Evolutionary conservation across 2,797 vertebrate genomes (phyloP), one percentile per base, ranked within the genome.

Genomic region (Saxicola maurus): DNA sequence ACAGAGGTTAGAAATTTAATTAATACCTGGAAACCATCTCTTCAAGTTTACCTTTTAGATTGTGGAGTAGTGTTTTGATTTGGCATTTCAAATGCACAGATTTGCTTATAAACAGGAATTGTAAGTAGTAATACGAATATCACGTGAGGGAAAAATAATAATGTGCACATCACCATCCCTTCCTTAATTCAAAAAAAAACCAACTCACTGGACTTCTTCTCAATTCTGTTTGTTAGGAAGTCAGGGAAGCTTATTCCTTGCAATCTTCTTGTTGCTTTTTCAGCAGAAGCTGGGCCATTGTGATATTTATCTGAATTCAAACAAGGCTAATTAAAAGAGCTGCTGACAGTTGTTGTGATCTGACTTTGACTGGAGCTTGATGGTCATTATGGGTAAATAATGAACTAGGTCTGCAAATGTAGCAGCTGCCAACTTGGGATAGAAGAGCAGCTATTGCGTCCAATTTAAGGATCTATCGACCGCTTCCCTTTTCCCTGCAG

Each of bases 351-450:
- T 97, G 97, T 98, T 97, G 97, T 98, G 98, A 98, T 98, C 97
- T 96, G 97, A 98, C 97, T 97, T 97, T 98, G 98, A 98, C 97
- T 98, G 97, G 96, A 98, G 98, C 98, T 98, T 98, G 98, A 97
- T 98, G 98, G 98, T 98, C 98, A 98, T 98, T 98, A 99, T 98
- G 98, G 98, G 97, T 98, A 98, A 98, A 98, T 98, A 98, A 99
- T 98, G 98, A 99, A 98, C 97, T 97, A 96, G 95, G 96, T 97
- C 97, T 97, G 97, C 98, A 95, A 97, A 98, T 98, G 97, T 96
- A 97, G 98, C 98, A 98, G 98, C 98, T 98, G 98, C 98, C 97
- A 97, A 94, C 96, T 96, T 97, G 97, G 97, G 97, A 94, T 96
- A 94, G 95, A 97, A 96, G 96, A 97, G 96, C 97, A 90, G 97